These are phyloP conservation scores for Tipula lateralis DNA, from an alignment of 2,888 invertebrate genomes.

Conservation along the genomic window DNA sequence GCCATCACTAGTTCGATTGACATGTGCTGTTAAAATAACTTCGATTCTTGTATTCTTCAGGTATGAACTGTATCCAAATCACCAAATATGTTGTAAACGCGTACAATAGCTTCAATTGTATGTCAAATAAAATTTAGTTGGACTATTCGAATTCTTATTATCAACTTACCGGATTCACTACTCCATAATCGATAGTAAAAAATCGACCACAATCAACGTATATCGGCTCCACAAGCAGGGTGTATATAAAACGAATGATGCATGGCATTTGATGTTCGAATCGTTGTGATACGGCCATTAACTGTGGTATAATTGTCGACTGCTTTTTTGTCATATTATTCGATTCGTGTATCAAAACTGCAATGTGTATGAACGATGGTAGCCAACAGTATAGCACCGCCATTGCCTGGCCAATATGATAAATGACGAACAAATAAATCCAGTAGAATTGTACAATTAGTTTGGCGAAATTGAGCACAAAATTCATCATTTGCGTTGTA, in stretches of 20 bases:
- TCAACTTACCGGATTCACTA: not conserved
- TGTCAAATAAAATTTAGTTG: not conserved
- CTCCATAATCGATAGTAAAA: not conserved
- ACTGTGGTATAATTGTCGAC: not conserved
- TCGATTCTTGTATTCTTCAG: not conserved
- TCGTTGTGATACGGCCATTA: not conserved
- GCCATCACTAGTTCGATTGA: not conserved
- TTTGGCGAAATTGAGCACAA: not conserved
- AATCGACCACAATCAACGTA: not conserved
- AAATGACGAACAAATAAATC: not conserved
- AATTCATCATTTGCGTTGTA: not conserved
- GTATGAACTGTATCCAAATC: not conserved
- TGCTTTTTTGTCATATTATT: not conserved
- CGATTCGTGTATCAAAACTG: not conserved
- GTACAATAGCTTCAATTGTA: not conserved
- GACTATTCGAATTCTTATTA: not conserved
- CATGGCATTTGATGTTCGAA: not conserved
- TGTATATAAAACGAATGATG: not conserved
- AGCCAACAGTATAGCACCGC: not conserved
- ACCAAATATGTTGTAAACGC: not conserved
- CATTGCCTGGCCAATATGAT: not conserved
- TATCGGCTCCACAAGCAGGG: not conserved
- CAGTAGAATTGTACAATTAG: not conserved
- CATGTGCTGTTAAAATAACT: not conserved
- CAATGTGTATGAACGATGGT: not conserved